A percentile compares a stretch with the other conserved stretches of the same genome.
Evolutionary conservation across 2,797 vertebrate species (phyloP).

Genomic region (Caiman crocodilus): DNA sequence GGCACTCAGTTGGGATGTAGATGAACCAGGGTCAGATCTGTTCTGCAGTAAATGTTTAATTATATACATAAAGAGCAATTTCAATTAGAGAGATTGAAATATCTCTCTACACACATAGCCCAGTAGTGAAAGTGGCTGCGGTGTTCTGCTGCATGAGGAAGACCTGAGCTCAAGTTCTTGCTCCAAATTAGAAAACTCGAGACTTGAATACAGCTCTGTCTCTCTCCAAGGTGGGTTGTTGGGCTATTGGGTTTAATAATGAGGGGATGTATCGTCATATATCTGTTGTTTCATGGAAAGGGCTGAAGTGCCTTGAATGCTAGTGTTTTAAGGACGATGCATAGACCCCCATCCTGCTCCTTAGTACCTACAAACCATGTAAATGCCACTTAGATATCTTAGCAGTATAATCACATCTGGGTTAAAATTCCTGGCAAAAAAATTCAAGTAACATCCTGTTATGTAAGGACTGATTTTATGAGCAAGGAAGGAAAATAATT

Average conservation of each 20-base stretch:
- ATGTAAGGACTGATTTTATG: too few species aligned
- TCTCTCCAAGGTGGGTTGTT: neutral
- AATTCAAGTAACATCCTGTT: too few species aligned
- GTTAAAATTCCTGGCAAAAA: too few species aligned
- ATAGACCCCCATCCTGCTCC: neutral
- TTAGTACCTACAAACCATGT: neutral
- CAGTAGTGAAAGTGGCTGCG: neutral
- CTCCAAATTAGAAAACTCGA: neutral
- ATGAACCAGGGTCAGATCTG: conserved; percentile 46
- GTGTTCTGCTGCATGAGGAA: neutral
- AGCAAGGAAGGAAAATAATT: neutral
- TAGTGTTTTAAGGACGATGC: too few species aligned
- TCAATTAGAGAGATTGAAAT: conserved; percentile 27
- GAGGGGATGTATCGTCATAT: fast-evolving
- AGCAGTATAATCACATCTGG: too few species aligned
- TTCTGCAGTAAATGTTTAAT: conserved; percentile 8
- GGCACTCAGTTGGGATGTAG: conserved; percentile 44
- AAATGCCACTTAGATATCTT: too few species aligned
- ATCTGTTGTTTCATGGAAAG: neutral
- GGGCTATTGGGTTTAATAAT: neutral
- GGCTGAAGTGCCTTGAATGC: neutral
- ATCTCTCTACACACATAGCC: neutral
- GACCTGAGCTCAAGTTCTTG: neutral
- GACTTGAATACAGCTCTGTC: neutral
- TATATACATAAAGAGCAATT: conserved; percentile 1